phyloP scores from a whole-genome alignment of 1,140 invertebrate genomes.

The Piezodorus guildinii region DNA sequence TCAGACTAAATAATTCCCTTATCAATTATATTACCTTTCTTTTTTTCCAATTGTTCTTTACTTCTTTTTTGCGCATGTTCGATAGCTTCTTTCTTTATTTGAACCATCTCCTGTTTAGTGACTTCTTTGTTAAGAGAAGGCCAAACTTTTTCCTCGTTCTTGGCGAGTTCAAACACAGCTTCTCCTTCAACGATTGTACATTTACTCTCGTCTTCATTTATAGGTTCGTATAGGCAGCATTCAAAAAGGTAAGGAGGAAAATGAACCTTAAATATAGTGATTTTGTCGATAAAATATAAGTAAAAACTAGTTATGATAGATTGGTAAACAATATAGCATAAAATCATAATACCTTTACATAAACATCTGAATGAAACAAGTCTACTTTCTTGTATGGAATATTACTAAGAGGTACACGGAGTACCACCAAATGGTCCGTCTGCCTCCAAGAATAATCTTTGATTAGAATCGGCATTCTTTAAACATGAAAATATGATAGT shows the following conservation, averaged over 20 bases:
- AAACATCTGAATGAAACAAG: conserved; percentile 48
- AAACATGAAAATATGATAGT: background rate
- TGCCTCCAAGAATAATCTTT: conserved; percentile 59
- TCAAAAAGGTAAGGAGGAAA: conserved; percentile 55
- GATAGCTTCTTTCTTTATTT: conserved; percentile 40
- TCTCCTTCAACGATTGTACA: conserved; percentile 43
- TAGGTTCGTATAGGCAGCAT: conserved; percentile 44
- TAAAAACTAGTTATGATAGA: background rate
- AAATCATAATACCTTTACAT: conserved; percentile 40
- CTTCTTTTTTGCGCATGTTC: conserved; percentile 41
- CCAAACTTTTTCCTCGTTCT: conserved; percentile 44
- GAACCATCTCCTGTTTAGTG: conserved; percentile 41
- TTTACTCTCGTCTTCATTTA: conserved; percentile 43
- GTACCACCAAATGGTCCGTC: conserved; percentile 40
- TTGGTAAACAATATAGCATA: background rate
- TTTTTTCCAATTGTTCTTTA: conserved; percentile 40
- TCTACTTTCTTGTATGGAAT: conserved; percentile 42
- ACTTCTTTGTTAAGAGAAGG: conserved; percentile 37
- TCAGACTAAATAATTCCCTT: background rate
- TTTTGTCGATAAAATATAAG: background rate
- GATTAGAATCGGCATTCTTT: conserved; percentile 52
- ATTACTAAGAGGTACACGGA: conserved; percentile 44
- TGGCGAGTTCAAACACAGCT: conserved; percentile 47
- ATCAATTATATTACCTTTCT: conserved; percentile 28
- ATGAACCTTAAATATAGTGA: conserved; percentile 37